Conservation (phyloP, 2,888 invertebrate genomes). For the Scrobipalpa atriplicella region DNA sequence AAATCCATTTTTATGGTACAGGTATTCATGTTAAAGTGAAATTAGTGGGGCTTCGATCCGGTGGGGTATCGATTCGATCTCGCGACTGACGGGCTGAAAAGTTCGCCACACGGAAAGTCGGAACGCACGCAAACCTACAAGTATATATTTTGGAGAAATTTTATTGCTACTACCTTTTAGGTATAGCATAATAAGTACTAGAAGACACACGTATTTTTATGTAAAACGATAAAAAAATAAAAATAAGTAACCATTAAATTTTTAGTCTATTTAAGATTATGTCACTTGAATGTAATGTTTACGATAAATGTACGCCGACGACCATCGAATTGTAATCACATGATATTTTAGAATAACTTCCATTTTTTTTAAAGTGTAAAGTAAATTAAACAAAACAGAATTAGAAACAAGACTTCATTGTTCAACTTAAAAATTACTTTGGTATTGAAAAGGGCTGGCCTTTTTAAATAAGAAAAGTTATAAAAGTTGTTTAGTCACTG, state of each 20-base stretch:
- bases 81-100: slow-evolving; percentile 69
- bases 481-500: slow-evolving; percentile 18
- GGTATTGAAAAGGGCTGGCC: slow-evolving; percentile 16
- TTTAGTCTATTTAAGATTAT: too few relatives aligned
- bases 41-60: slow-evolving; percentile 70
- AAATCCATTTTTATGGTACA: slow-evolving; percentile 9
- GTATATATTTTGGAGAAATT: slow-evolving; percentile 36
- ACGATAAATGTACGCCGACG: too few relatives aligned
- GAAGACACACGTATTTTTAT: too few relatives aligned
- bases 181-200: too few relatives aligned
- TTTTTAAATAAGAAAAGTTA: slow-evolving; percentile 17
- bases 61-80: slow-evolving; percentile 73
- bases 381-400: slow-evolving; percentile 1
- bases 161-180: too few relatives aligned
- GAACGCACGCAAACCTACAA: slow-evolving; percentile 67
- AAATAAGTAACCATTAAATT: too few relatives aligned
- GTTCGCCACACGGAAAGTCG: slow-evolving; percentile 73
- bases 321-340: background rate
- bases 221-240: too few relatives aligned
- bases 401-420: slow-evolving; percentile 8
- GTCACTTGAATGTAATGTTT: too few relatives aligned
- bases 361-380: slow-evolving; percentile 29
- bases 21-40: slow-evolving; percentile 53
- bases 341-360: background rate
- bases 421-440: slow-evolving; percentile 8